phyloP scores from a whole-genome alignment of 2,113 vertebrate genomes.

The Nasalis larvatus region DNA sequence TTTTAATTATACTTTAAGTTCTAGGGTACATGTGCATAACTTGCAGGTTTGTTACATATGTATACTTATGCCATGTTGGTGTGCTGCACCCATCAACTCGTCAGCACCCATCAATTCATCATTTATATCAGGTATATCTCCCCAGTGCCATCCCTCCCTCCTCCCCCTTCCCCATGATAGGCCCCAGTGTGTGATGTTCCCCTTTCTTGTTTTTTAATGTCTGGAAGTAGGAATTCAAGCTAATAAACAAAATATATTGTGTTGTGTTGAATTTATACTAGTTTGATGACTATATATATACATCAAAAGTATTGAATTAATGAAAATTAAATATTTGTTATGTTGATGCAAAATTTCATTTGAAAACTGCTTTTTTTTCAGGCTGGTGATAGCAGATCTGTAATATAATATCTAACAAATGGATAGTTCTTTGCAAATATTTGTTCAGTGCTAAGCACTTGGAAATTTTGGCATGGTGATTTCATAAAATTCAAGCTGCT shows the following conservation, averaged over 20 bases:
- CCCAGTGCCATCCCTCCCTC: too few relatives aligned
- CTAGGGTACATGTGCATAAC: too few relatives aligned
- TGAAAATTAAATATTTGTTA: background rate
- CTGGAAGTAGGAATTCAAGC: background rate
- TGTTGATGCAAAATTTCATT: slow-evolving; percentile 31
- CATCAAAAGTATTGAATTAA: background rate
- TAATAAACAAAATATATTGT: background rate
- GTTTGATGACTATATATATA: background rate
- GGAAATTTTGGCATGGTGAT: slow-evolving; percentile 10
- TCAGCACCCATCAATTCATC: too few relatives aligned
- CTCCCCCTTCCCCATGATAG: too few relatives aligned
- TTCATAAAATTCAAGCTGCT: slow-evolving; percentile 65
- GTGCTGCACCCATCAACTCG: too few relatives aligned
- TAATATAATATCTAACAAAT: slow-evolving; percentile 54
- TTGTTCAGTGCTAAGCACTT: slow-evolving; percentile 68
- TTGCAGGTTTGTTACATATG: too few relatives aligned
- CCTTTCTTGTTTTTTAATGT: background rate
- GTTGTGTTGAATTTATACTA: background rate
- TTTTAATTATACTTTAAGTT: too few relatives aligned
- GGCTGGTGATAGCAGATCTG: background rate
- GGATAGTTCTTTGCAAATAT: slow-evolving; percentile 69
- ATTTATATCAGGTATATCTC: too few relatives aligned
- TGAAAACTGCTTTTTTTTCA: slow-evolving; percentile 44
- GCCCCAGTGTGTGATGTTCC: too few relatives aligned
- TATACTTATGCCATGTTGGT: too few relatives aligned